Evolutionary conservation across 2,797 vertebrate genomes (phyloP).

Genomic region (Molossus molossus): DNA sequence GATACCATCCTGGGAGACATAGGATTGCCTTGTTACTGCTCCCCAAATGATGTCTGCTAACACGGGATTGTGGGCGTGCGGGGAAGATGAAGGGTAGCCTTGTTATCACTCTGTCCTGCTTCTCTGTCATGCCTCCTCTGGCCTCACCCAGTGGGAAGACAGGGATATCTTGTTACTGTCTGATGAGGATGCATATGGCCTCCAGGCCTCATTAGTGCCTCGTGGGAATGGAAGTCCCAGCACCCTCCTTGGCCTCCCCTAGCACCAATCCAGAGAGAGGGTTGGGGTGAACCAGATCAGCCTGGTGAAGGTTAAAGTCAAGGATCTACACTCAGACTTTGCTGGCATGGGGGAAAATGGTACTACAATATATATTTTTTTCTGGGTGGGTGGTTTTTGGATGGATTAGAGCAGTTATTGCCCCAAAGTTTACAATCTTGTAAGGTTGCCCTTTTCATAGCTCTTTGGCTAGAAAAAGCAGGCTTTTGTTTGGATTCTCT

Average conservation of each 20-base stretch:
- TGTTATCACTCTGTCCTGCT: not conserved
- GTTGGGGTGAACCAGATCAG: too few species aligned
- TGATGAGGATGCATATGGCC: not conserved
- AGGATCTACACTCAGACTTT: not conserved
- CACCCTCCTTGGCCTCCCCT: not conserved
- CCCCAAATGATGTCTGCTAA: not conserved
- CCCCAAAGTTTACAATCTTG: not conserved
- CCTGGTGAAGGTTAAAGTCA: not conserved
- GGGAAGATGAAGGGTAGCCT: not conserved
- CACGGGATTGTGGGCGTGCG: not conserved
- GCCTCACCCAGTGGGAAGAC: not conserved
- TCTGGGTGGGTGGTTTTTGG: not conserved
- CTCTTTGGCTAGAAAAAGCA: not conserved
- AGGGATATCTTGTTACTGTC: not conserved
- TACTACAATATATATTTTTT: not conserved
- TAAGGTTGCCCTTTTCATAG: not conserved
- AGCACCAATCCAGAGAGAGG: not conserved
- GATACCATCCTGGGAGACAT: not conserved
- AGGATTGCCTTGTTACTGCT: not conserved
- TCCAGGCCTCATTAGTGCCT: not conserved
- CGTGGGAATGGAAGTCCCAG: not conserved
- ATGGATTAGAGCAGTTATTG: not conserved
- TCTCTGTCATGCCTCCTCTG: not conserved
- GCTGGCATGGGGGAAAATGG: not conserved
- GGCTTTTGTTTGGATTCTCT: not conserved